Percentiles rank a stretch among this genome's conserved stretches.
Conservation (phyloP, 2,797 vertebrate species). For the Mallotus villosus region DNA sequence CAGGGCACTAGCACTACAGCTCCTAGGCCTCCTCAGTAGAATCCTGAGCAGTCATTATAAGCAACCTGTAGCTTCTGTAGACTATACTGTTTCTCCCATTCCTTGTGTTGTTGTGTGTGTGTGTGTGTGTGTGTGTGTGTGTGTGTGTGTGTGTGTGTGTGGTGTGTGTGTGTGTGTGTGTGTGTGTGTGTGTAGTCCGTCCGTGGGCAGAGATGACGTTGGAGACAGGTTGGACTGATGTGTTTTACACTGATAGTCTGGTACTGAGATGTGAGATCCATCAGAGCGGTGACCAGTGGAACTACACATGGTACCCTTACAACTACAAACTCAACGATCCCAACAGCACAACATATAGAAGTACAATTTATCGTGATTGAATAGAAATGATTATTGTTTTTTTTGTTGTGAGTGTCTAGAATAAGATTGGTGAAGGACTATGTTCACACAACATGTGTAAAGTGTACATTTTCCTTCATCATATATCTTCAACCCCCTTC, state of each 20-base stretch:
- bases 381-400: background rate
- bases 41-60: no score
- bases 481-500: conserved; percentile 53
- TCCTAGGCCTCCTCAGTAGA: no score
- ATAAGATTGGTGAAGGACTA: background rate
- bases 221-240: conserved; percentile 69
- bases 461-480: background rate
- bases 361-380: background rate
- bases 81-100: no score
- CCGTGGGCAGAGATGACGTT: conserved; percentile 54
- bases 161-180: background rate
- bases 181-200: conserved; percentile 50
- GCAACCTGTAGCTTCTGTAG: no score
- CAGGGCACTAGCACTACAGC: no score
- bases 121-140: conserved; percentile 14
- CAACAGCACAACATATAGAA: background rate
- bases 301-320: conserved; percentile 69
- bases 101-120: background rate
- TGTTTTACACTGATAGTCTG: conserved; percentile 67
- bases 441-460: background rate
- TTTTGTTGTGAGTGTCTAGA: conserved; percentile 47
- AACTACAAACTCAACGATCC: background rate
- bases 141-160: conserved; percentile 7
- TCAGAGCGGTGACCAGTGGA: conserved; percentile 46
- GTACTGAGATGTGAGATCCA: conserved; percentile 62